These are phyloP conservation scores for Pilophorus perplexus DNA, from an alignment of 2,888 invertebrate genomes.

Conservation along the genomic window DNA sequence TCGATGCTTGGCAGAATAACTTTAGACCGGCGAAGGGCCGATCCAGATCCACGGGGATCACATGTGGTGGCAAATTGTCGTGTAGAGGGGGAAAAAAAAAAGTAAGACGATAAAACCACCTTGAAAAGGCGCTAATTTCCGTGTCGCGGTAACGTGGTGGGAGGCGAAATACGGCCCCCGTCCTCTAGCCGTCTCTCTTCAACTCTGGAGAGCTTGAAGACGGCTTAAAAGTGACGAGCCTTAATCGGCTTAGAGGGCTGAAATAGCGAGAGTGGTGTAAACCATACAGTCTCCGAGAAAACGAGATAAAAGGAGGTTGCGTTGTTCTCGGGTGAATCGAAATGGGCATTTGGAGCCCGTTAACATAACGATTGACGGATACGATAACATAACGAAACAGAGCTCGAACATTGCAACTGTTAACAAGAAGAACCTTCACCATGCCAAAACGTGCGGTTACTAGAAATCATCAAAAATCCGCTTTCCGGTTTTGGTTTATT, in stretches of 20 bases:
- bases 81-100: too few relatives aligned
- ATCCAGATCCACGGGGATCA: slow-evolving; percentile 23
- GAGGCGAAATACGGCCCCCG: slow-evolving; percentile 5
- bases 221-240: slow-evolving; percentile 23
- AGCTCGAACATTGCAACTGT: too few relatives aligned
- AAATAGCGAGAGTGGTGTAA: slow-evolving; percentile 31
- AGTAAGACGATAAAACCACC: slow-evolving; percentile 13
- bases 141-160: not conserved
- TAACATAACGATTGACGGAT: not conserved
- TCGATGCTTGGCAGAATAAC: slow-evolving; percentile 8
- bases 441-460: too few relatives aligned
- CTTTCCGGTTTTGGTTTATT: not conserved
- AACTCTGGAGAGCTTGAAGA: slow-evolving; percentile 4
- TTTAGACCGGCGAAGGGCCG: slow-evolving; percentile 1
- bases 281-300: slow-evolving; percentile 24
- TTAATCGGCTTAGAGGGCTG: slow-evolving; percentile 22
- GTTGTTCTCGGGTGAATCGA: too few relatives aligned
- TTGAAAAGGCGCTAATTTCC: slow-evolving; percentile 29
- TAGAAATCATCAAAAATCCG: not conserved
- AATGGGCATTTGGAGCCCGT: not conserved
- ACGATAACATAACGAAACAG: not conserved
- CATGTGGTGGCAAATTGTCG: slow-evolving; percentile 29
- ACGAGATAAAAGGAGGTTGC: slow-evolving; percentile 22
- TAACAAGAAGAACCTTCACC: too few relatives aligned
- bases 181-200: not conserved